Evolutionary conservation across 2,113 vertebrate genomes (phyloP).

Genomic region (Spea multiplicata): DNA sequence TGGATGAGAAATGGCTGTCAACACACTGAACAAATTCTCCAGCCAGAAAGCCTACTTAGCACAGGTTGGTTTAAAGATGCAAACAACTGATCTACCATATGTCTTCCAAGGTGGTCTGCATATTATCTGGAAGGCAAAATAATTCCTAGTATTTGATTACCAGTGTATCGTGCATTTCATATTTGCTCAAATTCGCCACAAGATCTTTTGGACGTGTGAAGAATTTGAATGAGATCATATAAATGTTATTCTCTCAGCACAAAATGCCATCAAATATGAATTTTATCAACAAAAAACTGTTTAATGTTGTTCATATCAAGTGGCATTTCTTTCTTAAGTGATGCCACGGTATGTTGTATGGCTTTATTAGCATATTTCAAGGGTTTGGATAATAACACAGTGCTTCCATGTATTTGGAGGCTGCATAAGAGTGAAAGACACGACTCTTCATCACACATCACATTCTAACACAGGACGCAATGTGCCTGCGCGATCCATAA

Average conservation of each 20-base stretch:
- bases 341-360: too few relatives aligned
- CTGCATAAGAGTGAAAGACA: too few relatives aligned
- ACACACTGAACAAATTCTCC: constrained; percentile 2
- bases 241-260: background rate
- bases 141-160: constrained; percentile 12
- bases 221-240: background rate
- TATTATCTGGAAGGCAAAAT: background rate
- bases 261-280: background rate
- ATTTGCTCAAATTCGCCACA: background rate
- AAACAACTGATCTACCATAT: constrained; percentile 17
- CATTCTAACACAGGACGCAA: too few relatives aligned
- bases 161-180: background rate
- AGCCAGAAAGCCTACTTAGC: constrained; percentile 24
- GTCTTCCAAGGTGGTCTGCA: constrained; percentile 36
- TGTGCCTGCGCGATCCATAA: too few relatives aligned
- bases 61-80: background rate
- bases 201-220: background rate
- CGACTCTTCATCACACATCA: too few relatives aligned
- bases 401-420: too few relatives aligned
- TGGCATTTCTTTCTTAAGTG: too few relatives aligned
- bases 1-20: constrained; percentile 24
- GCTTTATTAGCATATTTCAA: too few relatives aligned
- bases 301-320: too few relatives aligned
- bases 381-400: too few relatives aligned
- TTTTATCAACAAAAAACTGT: too few relatives aligned